These are phyloP conservation scores for Vesta saturnalis DNA, from an alignment of 2,888 invertebrate genomes.

Conservation along the genomic window DNA sequence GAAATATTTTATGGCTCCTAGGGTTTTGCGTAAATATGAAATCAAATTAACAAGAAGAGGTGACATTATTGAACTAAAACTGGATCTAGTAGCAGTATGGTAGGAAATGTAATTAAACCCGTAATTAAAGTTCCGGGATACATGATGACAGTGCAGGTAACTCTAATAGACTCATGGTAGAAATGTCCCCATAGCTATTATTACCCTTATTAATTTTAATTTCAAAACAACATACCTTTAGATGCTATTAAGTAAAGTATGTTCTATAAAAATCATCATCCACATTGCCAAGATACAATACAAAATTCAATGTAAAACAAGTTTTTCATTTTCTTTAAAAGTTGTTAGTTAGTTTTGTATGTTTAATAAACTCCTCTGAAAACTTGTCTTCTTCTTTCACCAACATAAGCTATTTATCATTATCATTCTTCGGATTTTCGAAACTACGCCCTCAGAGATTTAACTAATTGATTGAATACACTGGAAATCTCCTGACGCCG, in stretches of 20 bases:
- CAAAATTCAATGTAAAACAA: not conserved
- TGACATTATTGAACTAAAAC: slow-evolving; percentile 46
- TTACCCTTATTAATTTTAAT: slow-evolving; percentile 27
- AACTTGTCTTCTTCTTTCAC: slow-evolving; percentile 34
- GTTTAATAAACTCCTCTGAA: slow-evolving; percentile 23
- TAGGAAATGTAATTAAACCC: slow-evolving; percentile 53
- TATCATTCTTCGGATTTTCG: slow-evolving; percentile 46
- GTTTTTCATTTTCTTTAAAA: not conserved
- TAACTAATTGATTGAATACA: slow-evolving; percentile 50
- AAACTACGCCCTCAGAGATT: slow-evolving; percentile 43
- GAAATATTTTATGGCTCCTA: not conserved
- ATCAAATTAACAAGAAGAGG: slow-evolving; percentile 41
- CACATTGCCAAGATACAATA: not conserved
- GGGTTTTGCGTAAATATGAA: slow-evolving; percentile 27
- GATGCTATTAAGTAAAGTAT: not conserved
- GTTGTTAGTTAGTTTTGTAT: slow-evolving; percentile 9
- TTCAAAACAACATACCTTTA: not conserved
- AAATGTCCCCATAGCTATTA: slow-evolving; percentile 28
- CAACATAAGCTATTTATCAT: slow-evolving; percentile 46
- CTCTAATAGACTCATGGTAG: slow-evolving; percentile 33
- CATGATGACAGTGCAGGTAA: slow-evolving; percentile 49
- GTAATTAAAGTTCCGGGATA: slow-evolving; percentile 55
- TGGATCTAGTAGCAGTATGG: slow-evolving; percentile 42
- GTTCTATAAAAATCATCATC: not conserved
- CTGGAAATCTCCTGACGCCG: slow-evolving; percentile 43